These are phyloP conservation scores for Drosophila percnosoma DNA, from an alignment of 2,888 invertebrate genomes.

Conservation along the genomic window DNA sequence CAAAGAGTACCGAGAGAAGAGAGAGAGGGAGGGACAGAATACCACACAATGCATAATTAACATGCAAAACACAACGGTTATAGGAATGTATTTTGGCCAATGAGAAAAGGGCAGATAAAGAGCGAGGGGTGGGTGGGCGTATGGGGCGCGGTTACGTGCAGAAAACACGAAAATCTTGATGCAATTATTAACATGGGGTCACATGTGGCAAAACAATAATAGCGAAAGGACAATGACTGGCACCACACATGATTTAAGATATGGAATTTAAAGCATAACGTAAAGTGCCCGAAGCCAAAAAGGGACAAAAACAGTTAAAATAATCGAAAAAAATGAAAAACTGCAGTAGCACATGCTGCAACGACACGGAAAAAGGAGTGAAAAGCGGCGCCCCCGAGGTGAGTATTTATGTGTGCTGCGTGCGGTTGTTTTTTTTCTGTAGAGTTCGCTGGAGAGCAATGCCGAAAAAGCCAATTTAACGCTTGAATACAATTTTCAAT, in stretches of 20 bases:
- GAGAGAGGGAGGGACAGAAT: not conserved
- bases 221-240: conserved; percentile 40
- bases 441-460: conserved; percentile 43
- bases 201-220: conserved; percentile 32
- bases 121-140: not conserved
- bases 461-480: conserved; percentile 79
- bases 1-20: conserved; percentile 14
- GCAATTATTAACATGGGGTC: conserved; percentile 45
- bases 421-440: conserved; percentile 47
- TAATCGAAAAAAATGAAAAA: conserved; percentile 21
- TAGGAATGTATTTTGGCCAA: conserved; percentile 52
- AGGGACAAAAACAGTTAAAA: conserved; percentile 3
- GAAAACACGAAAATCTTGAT: conserved; percentile 48
- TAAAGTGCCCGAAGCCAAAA: conserved; percentile 4
- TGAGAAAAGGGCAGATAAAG: not conserved
- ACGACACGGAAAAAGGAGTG: conserved; percentile 17
- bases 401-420: conserved; percentile 62
- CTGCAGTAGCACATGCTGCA: conserved; percentile 42
- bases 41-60: conserved; percentile 60
- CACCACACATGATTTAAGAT: conserved; percentile 31
- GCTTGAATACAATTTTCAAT: conserved; percentile 81
- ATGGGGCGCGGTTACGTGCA: conserved; percentile 21
- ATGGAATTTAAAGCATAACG: conserved; percentile 16
- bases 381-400: conserved; percentile 15
- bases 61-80: conserved; percentile 74